Base-by-base conservation (phyloP, 2,888 invertebrate species). In the Pollenia amentaria region DNA sequence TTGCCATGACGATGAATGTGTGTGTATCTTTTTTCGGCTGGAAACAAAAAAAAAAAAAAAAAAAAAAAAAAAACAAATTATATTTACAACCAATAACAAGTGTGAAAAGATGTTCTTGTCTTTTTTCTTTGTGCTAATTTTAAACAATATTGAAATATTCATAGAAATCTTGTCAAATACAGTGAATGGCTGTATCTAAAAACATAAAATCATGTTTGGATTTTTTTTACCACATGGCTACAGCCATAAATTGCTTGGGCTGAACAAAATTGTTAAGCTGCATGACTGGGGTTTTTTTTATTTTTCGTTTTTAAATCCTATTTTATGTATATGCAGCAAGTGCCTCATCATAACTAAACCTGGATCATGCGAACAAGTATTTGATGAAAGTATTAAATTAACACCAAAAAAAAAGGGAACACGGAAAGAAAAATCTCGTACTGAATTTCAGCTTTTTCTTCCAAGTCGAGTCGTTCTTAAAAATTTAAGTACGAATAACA, bases 121-220 rank as follows among this genome's bases (percentile, higher is more conserved):
- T 65, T 38, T 65, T 51, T 38, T 16, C 2, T 40, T 11, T 42
- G 42, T 57, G 9, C 46, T 16, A 57, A 57, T 57, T 72, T 60
- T 46, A 73, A 73, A 73, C 21, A 38, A 48, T 38, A 60, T 29
- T 46, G 38, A 73, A 60, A 73, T 73, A 48, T 73, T 73, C 16
- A 60, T 73, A 46, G 44, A 53, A 46, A 73, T 44, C 14, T 21
- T 44, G 12, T 18, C 44, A 57, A 72, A 60, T 46, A 73, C 16
- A 65, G 40, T 67, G 21, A 29, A 14, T 67, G 46, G 38, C n/a
- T 62, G n/a, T 7, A 9, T 60, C n/a, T 21, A 16, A 60, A 38
- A 29, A 29, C 29, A 29, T 40, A 10, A 16, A 40, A 16, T 60
- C 40, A n/a, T 8, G 9, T 60, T 16, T 9, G 38, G 16, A 16